Evolutionary conservation across 2,113 vertebrate species (phyloP), one percentile per base, ranked within the genome.

Genomic region (Caretta caretta): DNA sequence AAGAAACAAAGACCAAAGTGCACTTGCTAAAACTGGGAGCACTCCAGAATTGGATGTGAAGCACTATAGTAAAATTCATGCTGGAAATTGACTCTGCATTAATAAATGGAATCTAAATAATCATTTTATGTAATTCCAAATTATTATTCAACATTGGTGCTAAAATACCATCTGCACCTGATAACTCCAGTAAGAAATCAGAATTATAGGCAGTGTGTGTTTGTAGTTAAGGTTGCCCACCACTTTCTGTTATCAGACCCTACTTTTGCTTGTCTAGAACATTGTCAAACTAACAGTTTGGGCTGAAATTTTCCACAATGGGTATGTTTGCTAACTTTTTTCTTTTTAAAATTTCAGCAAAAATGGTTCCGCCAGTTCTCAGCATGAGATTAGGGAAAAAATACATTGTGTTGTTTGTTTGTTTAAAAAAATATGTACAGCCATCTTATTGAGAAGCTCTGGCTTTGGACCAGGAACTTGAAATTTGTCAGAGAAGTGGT

Each of bases 161-260:
- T 87, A 87, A 93, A 94, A 86, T 46, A 96, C 76, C 92, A 97
- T 94, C 92, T 97, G 93, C 48, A 96, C 94, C 83, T 96, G 93
- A 92, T 94, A 91, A 95, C 2, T 54, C 65, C 86, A 69, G 92
- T 97, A 93, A 9, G 85, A 75, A 83, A 88, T 88, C 79, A 82
- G 46, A 79, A 96, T 27, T 31, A 31, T 62, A 62, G 13, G 17
- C 9, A 72, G 8, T 38, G 5, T 17, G n/a, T 72, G 19, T 17
- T 42, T 38, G 4, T 38, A 42, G 19, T 72, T 38, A 72, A 72
- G 20, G 3, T 42, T 38, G 12, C 12, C 24, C 13, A 27, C 24
- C 24, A 78, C 6, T 48, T 78, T 78, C 24, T 12, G 29, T 27
- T 48, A 46, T 42, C 12, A 48, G 24, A n/a, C 19, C 65, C 19